These are phyloP conservation scores for Danio choprae DNA, from an alignment of 2,797 vertebrate genomes.

Conservation along the genomic window DNA sequence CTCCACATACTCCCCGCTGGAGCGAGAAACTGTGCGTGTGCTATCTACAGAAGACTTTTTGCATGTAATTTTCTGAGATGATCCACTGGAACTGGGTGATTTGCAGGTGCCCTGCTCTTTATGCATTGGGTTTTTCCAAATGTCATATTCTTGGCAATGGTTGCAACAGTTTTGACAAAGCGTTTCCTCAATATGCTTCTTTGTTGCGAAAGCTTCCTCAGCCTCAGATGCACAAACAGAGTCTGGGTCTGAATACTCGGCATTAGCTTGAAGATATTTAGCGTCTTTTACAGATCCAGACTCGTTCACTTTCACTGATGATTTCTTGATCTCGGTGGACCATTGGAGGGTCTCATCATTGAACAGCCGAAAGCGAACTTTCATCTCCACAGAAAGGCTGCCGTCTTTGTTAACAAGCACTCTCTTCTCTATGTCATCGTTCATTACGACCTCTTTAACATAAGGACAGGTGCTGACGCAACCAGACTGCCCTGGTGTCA, in stretches of 20 bases:
- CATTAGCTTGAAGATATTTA: conserved; percentile 65
- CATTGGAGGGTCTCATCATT: conserved; percentile 87
- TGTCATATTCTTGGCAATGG: conserved; percentile 79
- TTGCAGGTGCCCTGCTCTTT: conserved; percentile 62
- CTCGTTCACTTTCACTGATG: conserved; percentile 66
- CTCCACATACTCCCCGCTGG: conserved; percentile 79
- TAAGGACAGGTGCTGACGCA: conserved; percentile 59
- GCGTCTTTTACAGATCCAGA: conserved; percentile 66
- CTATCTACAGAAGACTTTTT: conserved; percentile 78
- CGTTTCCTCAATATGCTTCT: conserved; percentile 70
- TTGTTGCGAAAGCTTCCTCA: conserved; percentile 74
- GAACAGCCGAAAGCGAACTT: conserved; percentile 88
- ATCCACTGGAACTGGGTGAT: conserved; percentile 79
- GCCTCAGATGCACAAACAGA: conserved; percentile 77
- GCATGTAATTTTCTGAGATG: conserved; percentile 74
- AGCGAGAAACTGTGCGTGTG: conserved; percentile 68
- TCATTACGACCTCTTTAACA: conserved; percentile 65
- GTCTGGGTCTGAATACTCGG: conserved; percentile 77
- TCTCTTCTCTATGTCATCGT: conserved; percentile 88
- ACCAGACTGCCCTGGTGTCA: conserved; percentile 63
- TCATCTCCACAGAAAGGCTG: conserved; percentile 96
- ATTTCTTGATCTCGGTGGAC: conserved; percentile 86
- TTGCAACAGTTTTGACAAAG: conserved; percentile 78
- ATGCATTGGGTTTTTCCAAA: conserved; percentile 86
- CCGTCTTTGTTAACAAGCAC: conserved; percentile 90